Conservation (phyloP, 2,888 invertebrate genomes). For the Limnephilus marmoratus region DNA sequence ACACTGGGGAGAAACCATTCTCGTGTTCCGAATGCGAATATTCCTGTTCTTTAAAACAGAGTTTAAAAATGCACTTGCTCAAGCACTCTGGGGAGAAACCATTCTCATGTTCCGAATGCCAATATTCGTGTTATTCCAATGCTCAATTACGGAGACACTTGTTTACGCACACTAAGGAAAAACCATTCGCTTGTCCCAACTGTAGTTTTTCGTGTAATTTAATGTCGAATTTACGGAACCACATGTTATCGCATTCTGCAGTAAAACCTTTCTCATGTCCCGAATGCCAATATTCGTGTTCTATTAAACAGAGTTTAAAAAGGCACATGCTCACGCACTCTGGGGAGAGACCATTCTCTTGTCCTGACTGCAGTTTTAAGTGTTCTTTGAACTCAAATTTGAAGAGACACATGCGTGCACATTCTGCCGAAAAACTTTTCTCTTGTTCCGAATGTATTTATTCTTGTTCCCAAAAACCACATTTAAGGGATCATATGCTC, state of each 20-base stretch:
- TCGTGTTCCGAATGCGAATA: neutral
- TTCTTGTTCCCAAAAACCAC: too few species aligned
- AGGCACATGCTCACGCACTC: too few species aligned
- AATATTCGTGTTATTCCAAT: neutral
- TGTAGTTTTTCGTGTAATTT: neutral
- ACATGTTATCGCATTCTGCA: neutral
- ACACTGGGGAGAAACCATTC: neutral
- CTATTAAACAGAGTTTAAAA: neutral
- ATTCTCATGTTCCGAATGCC: neutral
- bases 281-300: neutral
- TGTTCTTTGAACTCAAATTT: too few species aligned
- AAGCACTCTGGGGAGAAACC: neutral
- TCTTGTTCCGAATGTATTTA: too few species aligned
- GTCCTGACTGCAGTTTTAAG: too few species aligned
- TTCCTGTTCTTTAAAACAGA: neutral
- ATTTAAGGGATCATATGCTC: neutral
- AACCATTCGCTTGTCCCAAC: neutral
- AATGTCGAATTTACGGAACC: neutral
- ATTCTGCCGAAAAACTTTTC: too few species aligned
- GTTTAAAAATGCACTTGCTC: neutral
- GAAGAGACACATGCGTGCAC: too few species aligned
- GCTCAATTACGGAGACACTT: neutral
- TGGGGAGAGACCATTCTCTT: too few species aligned
- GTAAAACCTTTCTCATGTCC: neutral
- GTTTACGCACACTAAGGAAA: neutral